Evolutionary conservation across 2,888 invertebrate species (phyloP).

Genomic region (Patella pellucida): DNA sequence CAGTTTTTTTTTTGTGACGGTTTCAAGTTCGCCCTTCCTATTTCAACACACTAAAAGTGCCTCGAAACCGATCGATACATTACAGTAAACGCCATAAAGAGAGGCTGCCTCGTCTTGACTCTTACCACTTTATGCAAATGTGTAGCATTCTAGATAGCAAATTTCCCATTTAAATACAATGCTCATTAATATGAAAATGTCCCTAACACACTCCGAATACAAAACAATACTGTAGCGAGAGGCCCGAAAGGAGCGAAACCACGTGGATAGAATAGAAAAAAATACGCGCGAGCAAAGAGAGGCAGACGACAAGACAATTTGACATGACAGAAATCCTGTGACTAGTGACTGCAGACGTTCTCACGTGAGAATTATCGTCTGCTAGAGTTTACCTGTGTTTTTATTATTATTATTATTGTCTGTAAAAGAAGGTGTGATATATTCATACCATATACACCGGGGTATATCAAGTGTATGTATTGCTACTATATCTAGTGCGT

Average conservation of each 20-base stretch:
- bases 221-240: background rate
- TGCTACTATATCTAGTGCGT: too few relatives aligned
- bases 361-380: too few relatives aligned
- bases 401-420: too few relatives aligned
- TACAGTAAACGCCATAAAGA: too few relatives aligned
- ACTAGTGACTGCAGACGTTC: too few relatives aligned
- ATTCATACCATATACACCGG: too few relatives aligned
- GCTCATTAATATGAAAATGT: slow-evolving; percentile 2
- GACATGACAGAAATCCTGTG: too few relatives aligned
- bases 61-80: background rate
- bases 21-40: background rate
- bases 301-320: background rate
- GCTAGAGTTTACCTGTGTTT: too few relatives aligned
- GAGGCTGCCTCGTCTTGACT: background rate
- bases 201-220: background rate
- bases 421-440: too few relatives aligned
- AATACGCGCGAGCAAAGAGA: background rate
- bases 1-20: background rate
- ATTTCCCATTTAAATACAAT: background rate
- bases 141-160: background rate
- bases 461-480: too few relatives aligned
- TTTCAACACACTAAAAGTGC: background rate
- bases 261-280: background rate
- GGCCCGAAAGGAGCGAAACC: background rate
- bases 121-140: background rate